Conservation (phyloP, 2,888 invertebrate genomes). For the Villa cingulata region DNA sequence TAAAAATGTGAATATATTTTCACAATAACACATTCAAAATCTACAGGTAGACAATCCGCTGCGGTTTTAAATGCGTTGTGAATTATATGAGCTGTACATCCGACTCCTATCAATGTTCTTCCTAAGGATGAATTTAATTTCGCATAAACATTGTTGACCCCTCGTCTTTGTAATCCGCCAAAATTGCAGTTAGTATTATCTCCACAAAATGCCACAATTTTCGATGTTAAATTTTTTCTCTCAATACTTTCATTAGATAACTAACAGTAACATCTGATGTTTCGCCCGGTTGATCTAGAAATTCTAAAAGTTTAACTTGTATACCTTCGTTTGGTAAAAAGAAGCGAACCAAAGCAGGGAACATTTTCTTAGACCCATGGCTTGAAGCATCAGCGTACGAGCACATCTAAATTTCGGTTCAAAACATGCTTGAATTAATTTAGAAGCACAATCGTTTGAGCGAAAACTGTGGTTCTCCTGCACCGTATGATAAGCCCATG, state of each 20-base stretch:
- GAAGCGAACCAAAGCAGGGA: constrained; percentile 2
- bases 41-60: no score
- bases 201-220: constrained; percentile 1
- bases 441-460: constrained; percentile 1
- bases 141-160: no score
- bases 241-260: constrained; percentile 1
- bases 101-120: no score
- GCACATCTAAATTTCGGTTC: no score
- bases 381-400: not conserved
- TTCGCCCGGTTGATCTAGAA: not conserved
- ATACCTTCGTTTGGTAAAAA: constrained; percentile 3
- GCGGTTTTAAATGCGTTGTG: no score
- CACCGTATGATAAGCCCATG: not conserved
- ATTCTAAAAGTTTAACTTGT: constrained; percentile 1
- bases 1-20: no score
- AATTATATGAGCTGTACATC: no score
- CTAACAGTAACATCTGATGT: constrained; percentile 1
- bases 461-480: constrained; percentile 1
- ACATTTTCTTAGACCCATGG: constrained; percentile 1
- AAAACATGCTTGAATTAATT: not conserved
- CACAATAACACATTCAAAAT: no score
- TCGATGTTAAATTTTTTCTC: constrained; percentile 1
- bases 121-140: no score
- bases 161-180: not conserved
- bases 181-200: not conserved